Evolutionary conservation across 2,113 vertebrate species (phyloP).

Genomic region (Oryzias celebensis): DNA sequence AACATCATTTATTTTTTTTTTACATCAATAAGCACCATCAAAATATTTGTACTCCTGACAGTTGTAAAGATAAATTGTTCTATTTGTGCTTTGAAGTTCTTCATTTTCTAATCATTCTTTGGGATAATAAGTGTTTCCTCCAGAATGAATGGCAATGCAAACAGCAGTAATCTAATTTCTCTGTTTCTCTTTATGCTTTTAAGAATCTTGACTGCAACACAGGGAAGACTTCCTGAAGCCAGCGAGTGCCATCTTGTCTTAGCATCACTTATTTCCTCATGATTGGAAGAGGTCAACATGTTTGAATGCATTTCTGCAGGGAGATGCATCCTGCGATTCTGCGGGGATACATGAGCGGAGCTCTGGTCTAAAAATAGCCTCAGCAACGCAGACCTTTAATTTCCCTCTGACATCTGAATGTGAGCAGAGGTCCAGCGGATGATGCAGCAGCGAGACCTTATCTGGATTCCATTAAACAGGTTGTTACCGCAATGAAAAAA

Average conservation of each 20-base stretch:
- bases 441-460: slow-evolving; percentile 28
- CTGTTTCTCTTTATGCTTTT: slow-evolving; percentile 22
- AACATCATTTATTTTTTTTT: not conserved
- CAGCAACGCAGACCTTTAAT: slow-evolving; percentile 31
- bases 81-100: too few species aligned
- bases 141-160: too few species aligned
- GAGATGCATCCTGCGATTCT: slow-evolving; percentile 34
- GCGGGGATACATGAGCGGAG: slow-evolving; percentile 35
- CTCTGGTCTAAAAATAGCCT: slow-evolving; percentile 56
- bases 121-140: too few species aligned
- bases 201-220: slow-evolving; percentile 16
- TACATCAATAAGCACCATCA: not conserved
- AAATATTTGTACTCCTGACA: too few species aligned
- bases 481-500: slow-evolving; percentile 12
- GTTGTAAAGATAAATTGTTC: too few species aligned
- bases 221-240: slow-evolving; percentile 14
- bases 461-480: slow-evolving; percentile 28
- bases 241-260: slow-evolving; percentile 42
- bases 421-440: slow-evolving; percentile 4
- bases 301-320: slow-evolving; percentile 23
- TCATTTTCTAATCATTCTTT: too few species aligned
- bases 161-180: not conserved
- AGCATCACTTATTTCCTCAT: slow-evolving; percentile 65
- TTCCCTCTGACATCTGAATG: slow-evolving; percentile 13
- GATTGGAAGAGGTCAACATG: slow-evolving; percentile 59